Percentiles rank a stretch among this genome's conserved stretches.
phyloP scores from a whole-genome alignment of 2,888 invertebrate genomes.

The Ramazzottius varieornatus region DNA sequence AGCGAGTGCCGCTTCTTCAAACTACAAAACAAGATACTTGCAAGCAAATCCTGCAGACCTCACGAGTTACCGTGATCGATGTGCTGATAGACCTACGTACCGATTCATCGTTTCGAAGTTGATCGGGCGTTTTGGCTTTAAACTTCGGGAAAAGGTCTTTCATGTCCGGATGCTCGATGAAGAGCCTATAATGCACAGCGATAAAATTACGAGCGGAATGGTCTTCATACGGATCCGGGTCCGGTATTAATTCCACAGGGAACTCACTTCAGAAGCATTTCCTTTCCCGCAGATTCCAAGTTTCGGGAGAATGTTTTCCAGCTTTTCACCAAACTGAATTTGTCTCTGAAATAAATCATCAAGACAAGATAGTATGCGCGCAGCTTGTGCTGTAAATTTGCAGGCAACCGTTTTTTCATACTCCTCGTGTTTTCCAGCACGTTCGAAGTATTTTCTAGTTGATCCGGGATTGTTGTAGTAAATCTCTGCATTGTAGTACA shows the following conservation, averaged over 20 bases:
- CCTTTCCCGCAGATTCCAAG: neutral
- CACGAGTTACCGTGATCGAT: too few relatives aligned
- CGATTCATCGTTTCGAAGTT: neutral
- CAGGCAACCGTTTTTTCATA: too few relatives aligned
- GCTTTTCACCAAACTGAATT: slow-evolving; percentile 1
- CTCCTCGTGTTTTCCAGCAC: too few relatives aligned
- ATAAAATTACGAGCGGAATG: neutral
- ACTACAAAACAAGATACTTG: neutral
- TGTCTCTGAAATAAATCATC: slow-evolving; percentile 1
- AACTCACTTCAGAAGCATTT: neutral
- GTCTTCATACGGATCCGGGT: neutral
- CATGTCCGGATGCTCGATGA: neutral
- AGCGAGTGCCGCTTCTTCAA: neutral
- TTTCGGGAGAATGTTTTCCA: neutral
- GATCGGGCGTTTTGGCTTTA: neutral
- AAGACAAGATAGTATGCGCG: too few relatives aligned
- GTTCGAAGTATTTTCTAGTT: too few relatives aligned
- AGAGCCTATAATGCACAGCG: too few relatives aligned
- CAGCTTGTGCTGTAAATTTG: too few relatives aligned
- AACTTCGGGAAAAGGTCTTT: neutral
- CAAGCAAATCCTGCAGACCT: too few relatives aligned
- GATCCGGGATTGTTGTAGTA: too few relatives aligned
- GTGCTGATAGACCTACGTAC: too few relatives aligned
- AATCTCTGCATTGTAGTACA: too few relatives aligned
- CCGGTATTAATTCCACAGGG: too few relatives aligned